These are phyloP conservation scores for Regulus satrapa DNA, from an alignment of 2,113 vertebrate species.

Conservation along the genomic window DNA sequence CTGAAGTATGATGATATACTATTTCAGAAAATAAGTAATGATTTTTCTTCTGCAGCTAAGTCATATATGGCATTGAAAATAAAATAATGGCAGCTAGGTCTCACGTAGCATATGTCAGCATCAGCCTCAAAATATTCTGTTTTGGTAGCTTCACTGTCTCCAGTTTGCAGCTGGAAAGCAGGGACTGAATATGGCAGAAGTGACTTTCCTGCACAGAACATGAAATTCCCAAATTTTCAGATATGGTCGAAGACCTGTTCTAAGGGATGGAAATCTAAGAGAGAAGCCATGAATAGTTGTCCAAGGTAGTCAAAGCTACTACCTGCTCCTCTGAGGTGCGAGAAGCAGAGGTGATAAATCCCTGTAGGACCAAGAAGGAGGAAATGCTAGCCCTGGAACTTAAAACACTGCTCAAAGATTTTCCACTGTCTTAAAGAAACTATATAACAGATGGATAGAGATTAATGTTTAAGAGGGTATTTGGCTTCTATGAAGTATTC, in stretches of 20 bases:
- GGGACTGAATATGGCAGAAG: background rate
- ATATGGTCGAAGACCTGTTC: background rate
- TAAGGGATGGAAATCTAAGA: background rate
- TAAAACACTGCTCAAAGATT: background rate
- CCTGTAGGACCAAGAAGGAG: fast-evolving
- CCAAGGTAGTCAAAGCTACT: background rate
- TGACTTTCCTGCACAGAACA: background rate
- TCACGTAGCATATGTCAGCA: background rate
- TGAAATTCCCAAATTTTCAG: background rate
- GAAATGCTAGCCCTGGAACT: background rate
- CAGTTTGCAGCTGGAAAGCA: background rate
- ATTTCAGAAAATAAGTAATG: background rate
- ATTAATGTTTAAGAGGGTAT: background rate
- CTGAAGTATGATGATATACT: background rate
- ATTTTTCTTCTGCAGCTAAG: background rate
- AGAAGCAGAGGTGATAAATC: background rate
- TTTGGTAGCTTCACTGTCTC: background rate
- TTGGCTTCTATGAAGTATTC: background rate
- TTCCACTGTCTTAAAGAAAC: background rate
- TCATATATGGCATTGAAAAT: background rate
- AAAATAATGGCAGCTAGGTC: background rate
- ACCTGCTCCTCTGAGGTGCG: background rate
- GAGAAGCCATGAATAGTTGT: background rate
- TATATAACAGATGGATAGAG: background rate
- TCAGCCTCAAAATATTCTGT: background rate